Percentiles rank a stretch among this genome's conserved stretches.
Evolutionary conservation across 1,140 invertebrate genomes (phyloP).

Genomic region (Habropoda laboriosa): DNA sequence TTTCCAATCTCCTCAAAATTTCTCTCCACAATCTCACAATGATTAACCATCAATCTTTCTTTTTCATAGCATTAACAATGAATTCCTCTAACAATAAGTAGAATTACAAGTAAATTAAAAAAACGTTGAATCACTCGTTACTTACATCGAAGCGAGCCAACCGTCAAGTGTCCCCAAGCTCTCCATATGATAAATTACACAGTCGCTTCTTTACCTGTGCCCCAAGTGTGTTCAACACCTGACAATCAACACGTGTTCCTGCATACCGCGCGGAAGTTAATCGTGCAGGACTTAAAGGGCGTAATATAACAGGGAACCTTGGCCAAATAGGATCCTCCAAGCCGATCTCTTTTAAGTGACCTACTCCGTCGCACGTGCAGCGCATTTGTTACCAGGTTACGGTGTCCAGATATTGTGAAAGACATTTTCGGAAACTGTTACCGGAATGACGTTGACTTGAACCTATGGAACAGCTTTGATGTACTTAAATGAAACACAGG

Average conservation of each 20-base stretch:
- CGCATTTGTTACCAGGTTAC: background rate
- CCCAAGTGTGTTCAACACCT: background rate
- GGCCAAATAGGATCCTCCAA: background rate
- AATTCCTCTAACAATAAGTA: no score
- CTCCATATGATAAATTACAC: no score
- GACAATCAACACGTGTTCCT: slow-evolving; percentile 5
- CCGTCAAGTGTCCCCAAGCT: no score
- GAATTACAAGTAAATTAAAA: no score
- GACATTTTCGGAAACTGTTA: background rate
- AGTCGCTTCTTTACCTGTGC: background rate
- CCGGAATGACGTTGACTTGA: background rate
- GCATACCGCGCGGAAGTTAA: background rate
- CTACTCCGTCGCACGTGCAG: background rate
- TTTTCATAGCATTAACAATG: no score
- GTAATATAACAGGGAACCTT: background rate
- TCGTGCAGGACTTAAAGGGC: background rate
- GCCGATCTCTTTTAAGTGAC: slow-evolving; percentile 9
- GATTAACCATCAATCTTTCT: no score
- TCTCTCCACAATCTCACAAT: no score
- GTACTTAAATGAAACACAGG: background rate
- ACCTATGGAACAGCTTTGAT: background rate
- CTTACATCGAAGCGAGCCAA: no score
- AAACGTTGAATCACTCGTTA: no score
- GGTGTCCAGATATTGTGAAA: background rate
- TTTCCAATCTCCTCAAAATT: no score